Conservation (phyloP, 2,888 invertebrate species). For the Priapulus caudatus region DNA sequence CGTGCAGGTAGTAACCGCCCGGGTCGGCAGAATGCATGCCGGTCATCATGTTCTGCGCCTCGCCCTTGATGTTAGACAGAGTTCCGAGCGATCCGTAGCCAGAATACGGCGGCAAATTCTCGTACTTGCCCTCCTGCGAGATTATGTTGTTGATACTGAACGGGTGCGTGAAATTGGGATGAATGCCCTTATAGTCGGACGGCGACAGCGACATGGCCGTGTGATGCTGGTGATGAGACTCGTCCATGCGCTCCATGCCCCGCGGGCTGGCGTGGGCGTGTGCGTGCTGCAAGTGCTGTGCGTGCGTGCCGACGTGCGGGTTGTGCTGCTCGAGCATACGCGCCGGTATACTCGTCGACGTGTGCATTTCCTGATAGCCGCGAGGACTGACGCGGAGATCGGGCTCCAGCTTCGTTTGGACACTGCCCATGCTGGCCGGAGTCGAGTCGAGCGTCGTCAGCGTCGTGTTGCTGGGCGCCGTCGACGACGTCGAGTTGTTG, state of each 20-base stretch:
- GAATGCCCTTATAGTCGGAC: neutral
- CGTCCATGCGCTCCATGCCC: neutral
- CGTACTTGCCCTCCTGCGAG: slow-evolving; percentile 68
- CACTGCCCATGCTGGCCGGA: slow-evolving; percentile 16
- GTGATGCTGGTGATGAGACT: neutral
- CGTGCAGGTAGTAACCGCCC: neutral
- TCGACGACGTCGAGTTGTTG: slow-evolving; percentile 17
- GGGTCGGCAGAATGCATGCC: too few species aligned
- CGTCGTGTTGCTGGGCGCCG: neutral
- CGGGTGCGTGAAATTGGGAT: slow-evolving; percentile 52
- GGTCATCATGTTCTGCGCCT: neutral
- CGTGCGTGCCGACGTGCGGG: neutral
- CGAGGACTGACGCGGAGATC: neutral
- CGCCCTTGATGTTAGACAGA: neutral
- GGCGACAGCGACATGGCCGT: neutral
- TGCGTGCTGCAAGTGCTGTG: neutral
- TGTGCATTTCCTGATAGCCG: neutral
- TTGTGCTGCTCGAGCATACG: neutral
- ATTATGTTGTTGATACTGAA: slow-evolving; percentile 87
- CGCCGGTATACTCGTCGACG: neutral
- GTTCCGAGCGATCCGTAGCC: neutral
- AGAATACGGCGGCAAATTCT: slow-evolving; percentile 39
- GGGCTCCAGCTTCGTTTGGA: slow-evolving; percentile 11
- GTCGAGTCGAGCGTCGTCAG: slow-evolving; percentile 16
- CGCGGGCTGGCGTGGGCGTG: neutral